Evolutionary conservation across 2,888 invertebrate species (phyloP), one percentile per base, ranked within the genome.

Genomic region (Ypsolopha scabrella): DNA sequence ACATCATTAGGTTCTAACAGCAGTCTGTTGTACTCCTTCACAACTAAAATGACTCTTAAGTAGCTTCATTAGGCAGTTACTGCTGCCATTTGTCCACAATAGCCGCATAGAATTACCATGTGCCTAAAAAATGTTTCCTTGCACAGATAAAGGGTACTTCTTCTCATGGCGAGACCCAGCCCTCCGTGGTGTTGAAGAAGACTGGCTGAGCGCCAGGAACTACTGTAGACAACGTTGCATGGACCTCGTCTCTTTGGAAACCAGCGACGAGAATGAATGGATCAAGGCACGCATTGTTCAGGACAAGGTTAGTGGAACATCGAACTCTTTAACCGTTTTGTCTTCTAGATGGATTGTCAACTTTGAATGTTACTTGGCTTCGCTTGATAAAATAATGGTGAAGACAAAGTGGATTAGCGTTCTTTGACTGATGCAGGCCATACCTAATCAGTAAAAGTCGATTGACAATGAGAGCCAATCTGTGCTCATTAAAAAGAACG

Each of bases 181-280:
- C 24, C 88, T 93, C 37, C 89, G 90, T 56, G 91, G 91, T 33
- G 91, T 92, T 48, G 93, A 95, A 72, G 89, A 93, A 61, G 94
- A 95, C 79, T 95, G 95, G 95, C 77, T 96, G 58, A 92, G 91
- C 47, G 94, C 92, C 24, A 89, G 96, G 65, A 96, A 96, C 75
- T 94, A 90, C 80, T 96, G 96, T 79, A 89, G 96, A 55, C 91
- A 93, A 80, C 91, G 94, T 54, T 96, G 96, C 78, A 96, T 96
- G 96, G 96, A 96, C 76, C 90, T 94, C 48, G 93, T 95, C 46
- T 94, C 94, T 2, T 73, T 96, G 63, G 95, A 96, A 80, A 94
- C 94, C 51, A 93, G 92, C 59, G 91, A 91, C 52, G 95, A 96
- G 76, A 95, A 95, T 68, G 94, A 95, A 73, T 95, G 94, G 91